Evolutionary conservation across 1,140 invertebrate species (phyloP), one percentile per base, ranked within the genome.

Genomic region (Bilobella aurantiaca): DNA sequence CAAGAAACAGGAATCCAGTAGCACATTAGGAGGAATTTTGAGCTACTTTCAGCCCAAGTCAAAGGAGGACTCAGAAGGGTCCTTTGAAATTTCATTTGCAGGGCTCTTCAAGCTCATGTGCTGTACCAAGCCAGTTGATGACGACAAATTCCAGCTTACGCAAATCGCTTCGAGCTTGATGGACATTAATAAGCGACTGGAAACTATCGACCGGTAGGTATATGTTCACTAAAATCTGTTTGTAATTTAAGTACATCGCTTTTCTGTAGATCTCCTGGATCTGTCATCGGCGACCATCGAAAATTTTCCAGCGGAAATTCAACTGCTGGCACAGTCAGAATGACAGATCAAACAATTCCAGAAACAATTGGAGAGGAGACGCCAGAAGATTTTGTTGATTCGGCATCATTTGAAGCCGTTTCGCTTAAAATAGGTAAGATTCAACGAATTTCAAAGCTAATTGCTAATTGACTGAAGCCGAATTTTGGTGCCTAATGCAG

Each of bases 51-150:
- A 93, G 1, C 84, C 88, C 76, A 87, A 86, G 0, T 81, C 81
- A 14, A 87, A 86, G 5, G 84, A 85, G 34, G 87, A 91, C 73
- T 89, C 93, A 74, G 89, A 94, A 78, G 92, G 92, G 2, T 92
- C 90, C 3, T 87, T 96, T 37, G 90, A 93, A 75, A 86, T 95
- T 73, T 92, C 88, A 0, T 81, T 94, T 29, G 90, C 91, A 49
- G 91, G 91, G 1, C 79, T 95, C 0, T 93, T 94, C 77, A 90
- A 89, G 74, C 89, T 89, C 74, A 87, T 94, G 80, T 83, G 92
- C 31, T 95, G 90, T 72, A 93, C 91, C 0, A 88, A 94, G 74
- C 88, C 88, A 1, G 91, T 91, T 76, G 84, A 87, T 3, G 86
- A 86, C 0, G 87, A 92, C 73, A 90, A 93, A 74, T 86, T 91